These are phyloP conservation scores for Charadrius vociferus DNA, from an alignment of 2,113 vertebrate genomes.

Conservation along the genomic window DNA sequence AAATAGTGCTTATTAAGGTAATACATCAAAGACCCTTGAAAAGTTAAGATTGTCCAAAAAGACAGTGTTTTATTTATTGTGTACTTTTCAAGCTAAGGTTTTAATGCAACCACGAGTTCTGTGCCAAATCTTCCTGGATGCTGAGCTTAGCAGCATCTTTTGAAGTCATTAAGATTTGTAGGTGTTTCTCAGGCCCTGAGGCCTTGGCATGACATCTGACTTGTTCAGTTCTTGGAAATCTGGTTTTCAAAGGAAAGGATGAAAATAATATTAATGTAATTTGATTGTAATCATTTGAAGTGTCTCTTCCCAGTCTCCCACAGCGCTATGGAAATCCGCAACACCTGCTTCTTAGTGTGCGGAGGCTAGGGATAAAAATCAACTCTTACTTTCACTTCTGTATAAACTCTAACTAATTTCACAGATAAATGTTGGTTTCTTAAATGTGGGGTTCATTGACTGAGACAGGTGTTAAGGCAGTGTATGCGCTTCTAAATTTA, in stretches of 20 bases:
- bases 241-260: neutral
- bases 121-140: neutral
- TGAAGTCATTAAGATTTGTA: neutral
- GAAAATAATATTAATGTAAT: neutral
- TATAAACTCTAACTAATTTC: neutral
- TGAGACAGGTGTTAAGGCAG: neutral
- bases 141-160: neutral
- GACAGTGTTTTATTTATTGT: neutral
- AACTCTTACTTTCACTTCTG: neutral
- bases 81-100: neutral
- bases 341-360: neutral
- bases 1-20: neutral
- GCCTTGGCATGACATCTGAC: neutral
- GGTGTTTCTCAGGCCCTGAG: neutral
- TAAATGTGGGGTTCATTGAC: neutral
- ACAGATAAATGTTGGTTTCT: neutral
- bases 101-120: neutral
- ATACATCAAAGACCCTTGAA: accelerated
- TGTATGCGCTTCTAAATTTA: neutral
- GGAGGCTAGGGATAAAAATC: neutral
- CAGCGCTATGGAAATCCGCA: neutral
- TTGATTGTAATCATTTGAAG: neutral
- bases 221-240: neutral
- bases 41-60: neutral
- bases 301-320: neutral